These are phyloP conservation scores for Sinocyclocheilus anshuiensis DNA, from an alignment of 2,113 vertebrate genomes.

Conservation along the genomic window DNA sequence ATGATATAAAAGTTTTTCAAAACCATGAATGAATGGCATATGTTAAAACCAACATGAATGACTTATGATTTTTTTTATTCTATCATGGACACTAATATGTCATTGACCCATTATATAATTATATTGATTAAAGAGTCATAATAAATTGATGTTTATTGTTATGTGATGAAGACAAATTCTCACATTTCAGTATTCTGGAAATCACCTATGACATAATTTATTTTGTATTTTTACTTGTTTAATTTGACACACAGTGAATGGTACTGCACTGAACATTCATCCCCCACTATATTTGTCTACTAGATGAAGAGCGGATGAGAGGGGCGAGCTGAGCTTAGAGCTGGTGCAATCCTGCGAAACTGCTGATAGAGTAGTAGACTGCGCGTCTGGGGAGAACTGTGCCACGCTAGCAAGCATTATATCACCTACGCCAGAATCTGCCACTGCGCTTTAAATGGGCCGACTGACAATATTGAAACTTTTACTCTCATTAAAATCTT, in stretches of 20 bases:
- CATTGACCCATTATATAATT: neutral
- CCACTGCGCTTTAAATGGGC: neutral
- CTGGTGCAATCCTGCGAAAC: constrained; percentile 33
- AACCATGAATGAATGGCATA: neutral
- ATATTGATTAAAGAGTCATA: neutral
- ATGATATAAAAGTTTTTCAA: neutral
- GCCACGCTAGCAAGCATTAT: neutral
- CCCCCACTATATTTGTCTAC: neutral
- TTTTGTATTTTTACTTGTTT: neutral
- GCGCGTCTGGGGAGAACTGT: neutral
- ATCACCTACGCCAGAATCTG: neutral
- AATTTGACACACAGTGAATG: neutral
- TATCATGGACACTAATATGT: neutral
- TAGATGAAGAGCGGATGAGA: neutral
- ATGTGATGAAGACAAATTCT: neutral
- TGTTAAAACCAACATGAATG: neutral
- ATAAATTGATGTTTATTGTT: neutral
- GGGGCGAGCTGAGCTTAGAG: neutral
- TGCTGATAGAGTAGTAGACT: neutral
- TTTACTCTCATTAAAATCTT: neutral
- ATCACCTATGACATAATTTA: neutral
- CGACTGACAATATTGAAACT: neutral
- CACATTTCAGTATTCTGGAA: neutral
- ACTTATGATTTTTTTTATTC: neutral
- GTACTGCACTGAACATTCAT: neutral